Evolutionary conservation across 1,140 invertebrate genomes (phyloP).

Genomic region (Drosophila leontia): DNA sequence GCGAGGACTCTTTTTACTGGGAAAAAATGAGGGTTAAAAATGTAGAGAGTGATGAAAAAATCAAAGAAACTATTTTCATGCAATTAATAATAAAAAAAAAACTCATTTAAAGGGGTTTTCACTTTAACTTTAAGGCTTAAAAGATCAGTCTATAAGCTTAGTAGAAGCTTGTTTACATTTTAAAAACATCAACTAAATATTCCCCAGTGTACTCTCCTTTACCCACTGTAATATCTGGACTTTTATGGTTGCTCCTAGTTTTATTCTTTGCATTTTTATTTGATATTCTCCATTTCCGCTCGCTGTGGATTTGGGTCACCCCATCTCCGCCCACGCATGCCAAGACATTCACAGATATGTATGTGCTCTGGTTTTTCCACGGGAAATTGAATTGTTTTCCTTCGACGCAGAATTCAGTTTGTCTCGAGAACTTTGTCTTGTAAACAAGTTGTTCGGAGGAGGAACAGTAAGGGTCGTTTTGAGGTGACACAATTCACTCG

Average conservation of each 20-base stretch:
- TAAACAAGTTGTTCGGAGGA: conserved; percentile 67
- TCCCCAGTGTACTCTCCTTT: not conserved
- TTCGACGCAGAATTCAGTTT: conserved; percentile 58
- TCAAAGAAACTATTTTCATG: too few relatives aligned
- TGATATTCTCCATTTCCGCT: conserved; percentile 68
- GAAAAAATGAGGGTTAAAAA: not conserved
- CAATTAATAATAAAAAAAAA: too few relatives aligned
- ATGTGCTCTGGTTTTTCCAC: conserved; percentile 54
- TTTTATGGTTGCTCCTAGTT: conserved; percentile 66
- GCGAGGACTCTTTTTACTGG: conserved; percentile 15
- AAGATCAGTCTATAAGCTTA: too few relatives aligned
- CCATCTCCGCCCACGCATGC: conserved; percentile 48
- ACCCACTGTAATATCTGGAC: conserved; percentile 11
- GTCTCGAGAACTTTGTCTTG: conserved; percentile 52
- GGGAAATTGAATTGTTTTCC: conserved; percentile 79
- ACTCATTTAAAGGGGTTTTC: too few relatives aligned
- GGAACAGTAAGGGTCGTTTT: not conserved
- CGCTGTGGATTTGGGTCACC: conserved; percentile 69
- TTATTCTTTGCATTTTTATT: conserved; percentile 61
- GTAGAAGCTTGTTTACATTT: too few relatives aligned
- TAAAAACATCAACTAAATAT: not conserved
- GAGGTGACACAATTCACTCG: conserved; percentile 61
- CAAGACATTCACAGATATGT: conserved; percentile 59
- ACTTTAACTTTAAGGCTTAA: too few relatives aligned
- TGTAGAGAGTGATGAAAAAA: too few relatives aligned